Evolutionary conservation across 2,113 vertebrate genomes (phyloP).

Genomic region (Callocephalon fimbriatum): DNA sequence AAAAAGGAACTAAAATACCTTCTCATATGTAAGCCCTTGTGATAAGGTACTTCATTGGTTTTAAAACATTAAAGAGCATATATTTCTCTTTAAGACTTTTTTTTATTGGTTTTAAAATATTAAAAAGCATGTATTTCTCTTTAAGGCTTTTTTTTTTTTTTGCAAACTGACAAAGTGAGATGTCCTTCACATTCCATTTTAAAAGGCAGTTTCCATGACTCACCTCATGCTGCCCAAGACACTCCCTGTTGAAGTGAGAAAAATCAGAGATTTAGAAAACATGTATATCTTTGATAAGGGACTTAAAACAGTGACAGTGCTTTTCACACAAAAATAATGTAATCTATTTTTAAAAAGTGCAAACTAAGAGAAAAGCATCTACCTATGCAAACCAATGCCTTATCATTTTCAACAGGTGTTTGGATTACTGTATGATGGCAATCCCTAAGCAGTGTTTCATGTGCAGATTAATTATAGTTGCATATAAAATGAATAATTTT

Average conservation of each 20-base stretch:
- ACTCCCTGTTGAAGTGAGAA: constrained; percentile 72
- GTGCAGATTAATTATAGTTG: background rate
- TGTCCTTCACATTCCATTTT: background rate
- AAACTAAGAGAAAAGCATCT: background rate
- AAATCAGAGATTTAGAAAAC: constrained; percentile 32
- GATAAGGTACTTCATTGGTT: background rate
- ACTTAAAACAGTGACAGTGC: background rate
- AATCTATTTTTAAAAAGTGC: background rate
- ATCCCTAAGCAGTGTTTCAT: background rate
- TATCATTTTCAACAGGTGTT: background rate
- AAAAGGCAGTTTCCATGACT: constrained; percentile 27
- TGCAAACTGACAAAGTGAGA: background rate
- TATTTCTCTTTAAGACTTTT: background rate
- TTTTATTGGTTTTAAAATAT: background rate
- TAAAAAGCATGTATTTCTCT: background rate
- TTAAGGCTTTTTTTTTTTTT: background rate
- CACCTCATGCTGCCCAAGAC: constrained; percentile 83
- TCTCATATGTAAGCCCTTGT: background rate
- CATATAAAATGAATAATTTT: background rate
- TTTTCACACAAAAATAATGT: background rate
- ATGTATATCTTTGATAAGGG: background rate
- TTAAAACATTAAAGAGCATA: background rate
- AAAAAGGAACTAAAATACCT: background rate
- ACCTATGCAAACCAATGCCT: background rate
- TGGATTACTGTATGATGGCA: background rate